Evolutionary conservation across 2,113 vertebrate species (phyloP), one percentile per base, ranked within the genome.

Genomic region (Nothoprocta pentlandii): DNA sequence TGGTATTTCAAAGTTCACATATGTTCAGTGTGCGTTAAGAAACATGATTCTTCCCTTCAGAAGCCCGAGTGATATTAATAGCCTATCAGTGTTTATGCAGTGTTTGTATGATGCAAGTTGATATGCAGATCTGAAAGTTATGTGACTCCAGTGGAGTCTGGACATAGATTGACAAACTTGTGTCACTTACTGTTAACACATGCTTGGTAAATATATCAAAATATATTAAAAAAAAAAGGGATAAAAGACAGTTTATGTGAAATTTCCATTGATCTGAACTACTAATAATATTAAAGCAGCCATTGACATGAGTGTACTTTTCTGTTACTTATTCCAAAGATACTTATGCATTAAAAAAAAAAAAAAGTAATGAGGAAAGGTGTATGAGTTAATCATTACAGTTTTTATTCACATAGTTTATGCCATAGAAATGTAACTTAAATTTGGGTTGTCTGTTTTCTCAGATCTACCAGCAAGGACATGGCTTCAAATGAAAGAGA

Each of bases 401-500:
- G 30, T 85, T 90, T 32, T 89, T 71, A 90, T 92, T 96, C n/a
- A 71, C 34, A 32, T 10, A 61, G 30, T 61, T n/a, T 90, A 68
- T 85, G 22, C 5, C 62, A 87, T 78, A 94, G 78, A 84, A 75
- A 66, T 4, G 16, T 73, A 70, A 80, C 73, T 89, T 79, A 79
- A 30, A 83, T 68, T 86, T 36, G 10, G 87, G 5, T 92, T 82
- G 74, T 79, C 28, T 94, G 95, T 44, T 94, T 78, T 92, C 89
- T 8, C 79, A 99, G 99, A 96, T 98, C 98, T 71, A 97, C 98
- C 83, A 98, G 92, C 83, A 98, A 98, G 69, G 98, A 98, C 62
- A 98, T 98, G 92, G 97, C 97, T 75, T 96, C 97, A 25, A 98
- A 98, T 91, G 97, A 98, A 56, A 98, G 98, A 82, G 99, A 99